phyloP scores from a whole-genome alignment of 2,888 invertebrate genomes.

The Drosophila neotestacea region DNA sequence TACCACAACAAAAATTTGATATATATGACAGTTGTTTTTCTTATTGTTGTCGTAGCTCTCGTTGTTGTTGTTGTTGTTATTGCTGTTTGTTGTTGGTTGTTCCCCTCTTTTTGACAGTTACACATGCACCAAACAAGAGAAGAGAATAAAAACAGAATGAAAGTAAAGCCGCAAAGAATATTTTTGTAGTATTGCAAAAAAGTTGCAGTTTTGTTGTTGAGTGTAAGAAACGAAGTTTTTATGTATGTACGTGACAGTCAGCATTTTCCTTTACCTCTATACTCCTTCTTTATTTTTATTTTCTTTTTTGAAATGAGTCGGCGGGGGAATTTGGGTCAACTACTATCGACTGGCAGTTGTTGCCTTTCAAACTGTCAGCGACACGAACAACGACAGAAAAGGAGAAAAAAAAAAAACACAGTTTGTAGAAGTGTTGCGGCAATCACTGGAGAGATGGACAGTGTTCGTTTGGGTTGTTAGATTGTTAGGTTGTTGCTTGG shows the following conservation, averaged over 20 bases:
- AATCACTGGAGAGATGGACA: conserved; percentile 53
- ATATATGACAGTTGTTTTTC: conserved; percentile 43
- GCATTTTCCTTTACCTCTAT: conserved; percentile 28
- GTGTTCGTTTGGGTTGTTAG: conserved; percentile 26
- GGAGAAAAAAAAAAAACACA: conserved; percentile 12
- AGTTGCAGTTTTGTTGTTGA: conserved; percentile 40
- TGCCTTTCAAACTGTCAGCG: conserved; percentile 65
- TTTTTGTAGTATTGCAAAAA: conserved; percentile 14
- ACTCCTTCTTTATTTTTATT: conserved; percentile 2
- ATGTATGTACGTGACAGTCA: conserved; percentile 58
- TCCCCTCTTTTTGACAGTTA: conserved; percentile 50
- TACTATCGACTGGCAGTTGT: conserved; percentile 73
- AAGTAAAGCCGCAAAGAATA: background rate
- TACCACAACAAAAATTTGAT: conserved; percentile 37
- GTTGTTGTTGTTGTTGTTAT: conserved; percentile 23
- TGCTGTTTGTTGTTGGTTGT: conserved; percentile 17
- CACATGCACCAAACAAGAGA: conserved; percentile 59
- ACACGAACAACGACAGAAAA: conserved; percentile 22
- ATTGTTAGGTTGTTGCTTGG: background rate
- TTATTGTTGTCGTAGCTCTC: conserved; percentile 23
- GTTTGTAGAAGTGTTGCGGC: conserved; percentile 57
- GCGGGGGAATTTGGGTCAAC: conserved; percentile 70
- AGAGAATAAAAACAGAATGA: conserved; percentile 5
- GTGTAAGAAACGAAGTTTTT: conserved; percentile 28
- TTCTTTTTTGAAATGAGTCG: background rate